phyloP scores from a whole-genome alignment of 2,888 invertebrate genomes.

The Chalcosyrphus nemorum region DNA sequence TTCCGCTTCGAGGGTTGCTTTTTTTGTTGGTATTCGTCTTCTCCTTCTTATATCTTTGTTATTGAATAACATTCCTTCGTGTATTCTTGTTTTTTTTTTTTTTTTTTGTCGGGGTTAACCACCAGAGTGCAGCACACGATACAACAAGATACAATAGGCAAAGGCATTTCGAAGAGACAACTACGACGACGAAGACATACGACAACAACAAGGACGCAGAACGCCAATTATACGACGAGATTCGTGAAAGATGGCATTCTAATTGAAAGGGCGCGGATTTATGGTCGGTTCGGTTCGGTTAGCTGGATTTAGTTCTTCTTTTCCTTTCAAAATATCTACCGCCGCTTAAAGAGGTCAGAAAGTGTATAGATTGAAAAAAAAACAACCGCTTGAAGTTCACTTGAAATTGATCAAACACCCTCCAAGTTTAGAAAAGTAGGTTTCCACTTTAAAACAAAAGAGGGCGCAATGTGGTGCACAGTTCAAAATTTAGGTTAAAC shows the following conservation, averaged over 20 bases:
- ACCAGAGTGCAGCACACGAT: constrained; percentile 54
- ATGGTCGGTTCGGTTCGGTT: constrained; percentile 21
- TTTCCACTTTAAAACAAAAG: constrained; percentile 10
- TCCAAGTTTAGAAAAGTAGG: constrained; percentile 2
- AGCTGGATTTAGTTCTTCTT: constrained; percentile 2
- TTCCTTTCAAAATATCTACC: neutral
- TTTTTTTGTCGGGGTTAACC: constrained; percentile 44
- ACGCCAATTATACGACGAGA: constrained; percentile 31
- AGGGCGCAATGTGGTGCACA: neutral
- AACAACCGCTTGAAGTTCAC: too few relatives aligned
- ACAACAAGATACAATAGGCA: neutral
- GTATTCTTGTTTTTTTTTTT: neutral
- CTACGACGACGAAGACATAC: constrained; percentile 27
- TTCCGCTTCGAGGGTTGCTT: constrained; percentile 44
- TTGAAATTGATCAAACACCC: constrained; percentile 67
- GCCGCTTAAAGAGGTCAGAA: constrained; percentile 10
- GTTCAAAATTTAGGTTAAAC: constrained; percentile 31
- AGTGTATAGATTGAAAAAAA: too few relatives aligned
- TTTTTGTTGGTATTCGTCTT: constrained; percentile 40
- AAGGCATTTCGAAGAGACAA: constrained; percentile 19
- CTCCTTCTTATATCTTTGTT: constrained; percentile 54
- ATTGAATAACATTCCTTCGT: constrained; percentile 64
- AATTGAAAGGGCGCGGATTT: constrained; percentile 38
- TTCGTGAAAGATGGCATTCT: constrained; percentile 46
- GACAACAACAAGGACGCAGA: constrained; percentile 39